Base-by-base conservation (phyloP, 2,797 vertebrate genomes). In the Cryptoblepharus egeriae region DNA sequence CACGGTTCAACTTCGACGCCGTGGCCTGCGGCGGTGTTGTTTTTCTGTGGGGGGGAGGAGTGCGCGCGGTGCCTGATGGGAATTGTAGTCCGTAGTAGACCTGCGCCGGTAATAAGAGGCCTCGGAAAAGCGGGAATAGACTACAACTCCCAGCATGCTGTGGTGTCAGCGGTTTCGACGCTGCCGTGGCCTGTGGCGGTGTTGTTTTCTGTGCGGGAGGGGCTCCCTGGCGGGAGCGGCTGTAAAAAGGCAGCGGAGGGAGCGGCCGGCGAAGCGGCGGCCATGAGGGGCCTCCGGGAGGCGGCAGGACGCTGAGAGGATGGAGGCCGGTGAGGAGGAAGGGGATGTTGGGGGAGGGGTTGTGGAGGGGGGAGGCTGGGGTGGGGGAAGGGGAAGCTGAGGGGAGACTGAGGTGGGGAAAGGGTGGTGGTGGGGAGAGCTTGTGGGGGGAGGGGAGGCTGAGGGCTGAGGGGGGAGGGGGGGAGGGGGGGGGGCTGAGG, bases 91-190 rank as follows among this genome's bases (percentile, higher is more conserved):
- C 81, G 15, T 45, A 4, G 20, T 35, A 37, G 30, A 5, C 4
- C 2, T 49, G 39, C 39, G 39, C 4, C 39, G 39, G 39, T 42
- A 9, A 42, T 42, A 42, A 9, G 9, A 42, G 4, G 39, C 9
- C 2, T 49, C n/a, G n/a, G 45, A 10, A 49, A 45, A 6, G 20
- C 35, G 42, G n/a, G 9, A 9, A 37, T 0, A 68, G 84, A 96
- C 96, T 90, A 83, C 92, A 89, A 81, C 82, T 87, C 84, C 95
- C 95, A 92, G 79, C 80, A 80, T 72, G 79, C 90, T 63, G 20
- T 77, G 82, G 74, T 88, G 75, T 4, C 28, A 39, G 89, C 89
- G 88, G 85, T 67, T 76, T 49, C 49, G 42, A 4, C 49, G 13
- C 49, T 6, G 15, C 49, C 15, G 2, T 35, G 35, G 55, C n/a